phyloP scores from a whole-genome alignment of 2,888 invertebrate species.

The Acrobasis repandana region DNA sequence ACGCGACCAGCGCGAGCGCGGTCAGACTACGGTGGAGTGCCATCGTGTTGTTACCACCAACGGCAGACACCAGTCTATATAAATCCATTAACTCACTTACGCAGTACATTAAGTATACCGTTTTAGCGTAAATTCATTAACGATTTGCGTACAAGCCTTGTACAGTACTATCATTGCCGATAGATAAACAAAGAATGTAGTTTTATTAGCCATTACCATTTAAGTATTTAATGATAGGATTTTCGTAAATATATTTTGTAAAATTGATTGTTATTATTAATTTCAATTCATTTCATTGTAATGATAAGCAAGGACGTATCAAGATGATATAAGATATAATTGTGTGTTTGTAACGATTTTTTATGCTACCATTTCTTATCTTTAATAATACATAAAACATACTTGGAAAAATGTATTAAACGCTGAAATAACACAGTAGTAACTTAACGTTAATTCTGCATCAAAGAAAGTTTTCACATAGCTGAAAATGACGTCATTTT shows the following conservation, averaged over 20 bases:
- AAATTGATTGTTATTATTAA: too few species aligned
- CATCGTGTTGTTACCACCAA: slow-evolving; percentile 41
- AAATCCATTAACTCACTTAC: slow-evolving; percentile 32
- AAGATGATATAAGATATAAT: too few species aligned
- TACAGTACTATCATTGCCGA: slow-evolving; percentile 10
- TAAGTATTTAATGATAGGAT: neutral
- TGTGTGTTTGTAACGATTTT: too few species aligned
- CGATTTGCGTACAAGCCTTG: slow-evolving; percentile 18
- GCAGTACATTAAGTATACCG: slow-evolving; percentile 20
- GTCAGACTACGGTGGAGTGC: slow-evolving; percentile 40
- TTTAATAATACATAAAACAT: too few species aligned
- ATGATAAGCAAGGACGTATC: too few species aligned
- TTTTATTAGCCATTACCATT: neutral
- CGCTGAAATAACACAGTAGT: too few species aligned
- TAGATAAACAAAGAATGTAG: slow-evolving; percentile 12
- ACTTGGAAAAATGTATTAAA: too few species aligned
- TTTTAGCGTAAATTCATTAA: slow-evolving; percentile 4
- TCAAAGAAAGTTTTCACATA: too few species aligned
- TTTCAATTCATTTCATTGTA: too few species aligned
- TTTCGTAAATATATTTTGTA: neutral
- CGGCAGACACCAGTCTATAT: slow-evolving; percentile 44
- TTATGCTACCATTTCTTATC: too few species aligned
- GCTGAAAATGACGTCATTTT: too few species aligned
- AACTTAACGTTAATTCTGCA: too few species aligned
- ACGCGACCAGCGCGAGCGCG: slow-evolving; percentile 44